Base-by-base conservation (phyloP, 2,888 invertebrate species). In the Caenorhabditis uteleia region DNA sequence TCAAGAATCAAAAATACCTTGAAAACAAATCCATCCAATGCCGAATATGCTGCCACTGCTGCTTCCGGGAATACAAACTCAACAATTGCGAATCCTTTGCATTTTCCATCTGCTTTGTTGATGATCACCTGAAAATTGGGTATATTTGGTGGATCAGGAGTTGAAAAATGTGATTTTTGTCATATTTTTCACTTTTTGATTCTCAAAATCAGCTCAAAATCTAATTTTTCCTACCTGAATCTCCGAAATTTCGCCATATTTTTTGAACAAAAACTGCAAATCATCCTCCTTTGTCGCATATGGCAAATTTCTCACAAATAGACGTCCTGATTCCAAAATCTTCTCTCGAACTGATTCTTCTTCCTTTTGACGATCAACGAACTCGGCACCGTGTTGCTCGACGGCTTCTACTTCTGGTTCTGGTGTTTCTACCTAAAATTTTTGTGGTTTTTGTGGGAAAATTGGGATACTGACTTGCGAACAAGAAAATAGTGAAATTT, bases 11-110 rank as follows among this genome's bases (percentile, higher is more conserved):
- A 2, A 40, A 25, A 18, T 20, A 85, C 86, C 83, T 92, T 91
- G 78, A 93, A 90, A 48, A 90, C 88, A 0, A 89, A 89, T n/a
- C 95, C 95, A 85, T 97, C 97, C 2, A 97, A 86, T 73, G 90
- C 90, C 0, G 89, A 87, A 83, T 90, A 95, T 0, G 98, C 97
- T 78, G 88, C 89, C 0, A 91, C 89, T 0, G 98, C 98, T 85
- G 97, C 91, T 83, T 97, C 95, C 0, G 97, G 94, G 87, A 97
- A 90, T 82, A 98, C 86, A 83, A 89, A 98, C 0, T 93, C 92
- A 0, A 97, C 88, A 0, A 91, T 90, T 0, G 93, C 97, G 84
- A 93, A 97, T 1, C 97, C 95, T 85, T 95, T 95, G 14, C 89
- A 88, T 83, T 90, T 90, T 34, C 93, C 89, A 0, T 91, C 90